Percentiles rank a stretch among this genome's conserved stretches.
These are phyloP conservation scores for Jaculus jaculus DNA, from an alignment of 2,113 vertebrate species.

Conservation along the genomic window DNA sequence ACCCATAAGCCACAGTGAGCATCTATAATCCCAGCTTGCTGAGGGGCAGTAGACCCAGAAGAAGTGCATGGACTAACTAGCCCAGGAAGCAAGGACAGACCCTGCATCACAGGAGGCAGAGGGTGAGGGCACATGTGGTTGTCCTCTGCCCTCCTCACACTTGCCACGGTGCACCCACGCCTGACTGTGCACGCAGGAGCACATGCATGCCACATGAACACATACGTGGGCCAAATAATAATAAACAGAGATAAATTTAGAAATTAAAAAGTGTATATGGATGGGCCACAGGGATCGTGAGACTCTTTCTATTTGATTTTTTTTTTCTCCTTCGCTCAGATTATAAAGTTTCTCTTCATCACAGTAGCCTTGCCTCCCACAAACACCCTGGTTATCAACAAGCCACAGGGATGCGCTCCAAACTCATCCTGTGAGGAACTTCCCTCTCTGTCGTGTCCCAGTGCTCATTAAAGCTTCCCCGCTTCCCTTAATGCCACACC, in stretches of 20 bases:
- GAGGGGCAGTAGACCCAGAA: too few relatives aligned
- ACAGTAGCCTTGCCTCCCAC: not conserved
- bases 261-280: not conserved
- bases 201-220: too few relatives aligned
- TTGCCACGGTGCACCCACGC: too few relatives aligned
- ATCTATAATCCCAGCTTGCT: too few relatives aligned
- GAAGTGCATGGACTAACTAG: too few relatives aligned
- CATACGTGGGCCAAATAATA: not conserved
- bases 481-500: not conserved
- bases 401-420: not conserved
- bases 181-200: too few relatives aligned
- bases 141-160: too few relatives aligned
- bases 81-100: too few relatives aligned
- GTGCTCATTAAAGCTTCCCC: too few relatives aligned
- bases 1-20: too few relatives aligned
- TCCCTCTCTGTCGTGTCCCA: not conserved
- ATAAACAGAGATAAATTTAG: not conserved
- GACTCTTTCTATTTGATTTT: not conserved
- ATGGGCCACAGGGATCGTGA: not conserved
- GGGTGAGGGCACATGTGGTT: too few relatives aligned
- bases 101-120: too few relatives aligned
- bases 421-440: not conserved
- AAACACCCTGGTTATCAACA: not conserved
- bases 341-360: not conserved
- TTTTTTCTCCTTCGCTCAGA: not conserved